Evolutionary conservation across 2,888 invertebrate genomes (phyloP).

Genomic region (Amphipoea oculea): DNA sequence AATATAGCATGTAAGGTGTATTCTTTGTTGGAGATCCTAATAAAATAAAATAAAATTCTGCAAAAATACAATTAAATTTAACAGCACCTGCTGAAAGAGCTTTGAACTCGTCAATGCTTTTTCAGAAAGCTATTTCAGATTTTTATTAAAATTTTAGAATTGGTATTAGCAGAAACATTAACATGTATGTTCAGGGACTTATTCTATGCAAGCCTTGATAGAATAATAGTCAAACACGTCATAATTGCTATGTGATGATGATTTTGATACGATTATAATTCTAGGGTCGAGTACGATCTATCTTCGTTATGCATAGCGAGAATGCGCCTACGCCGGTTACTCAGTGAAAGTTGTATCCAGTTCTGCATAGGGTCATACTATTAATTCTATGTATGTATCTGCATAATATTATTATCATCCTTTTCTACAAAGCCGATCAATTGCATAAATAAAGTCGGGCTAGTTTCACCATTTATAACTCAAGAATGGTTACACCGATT

Average conservation of each 20-base stretch:
- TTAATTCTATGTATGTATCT: background rate
- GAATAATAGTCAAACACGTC: background rate
- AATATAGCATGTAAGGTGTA: too few species aligned
- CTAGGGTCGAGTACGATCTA: slow-evolving; percentile 10
- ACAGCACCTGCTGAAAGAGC: background rate
- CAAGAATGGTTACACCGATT: background rate
- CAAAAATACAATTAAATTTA: background rate
- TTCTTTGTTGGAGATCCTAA: too few species aligned
- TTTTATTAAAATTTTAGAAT: too few species aligned
- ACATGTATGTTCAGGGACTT: background rate
- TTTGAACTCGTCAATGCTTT: background rate
- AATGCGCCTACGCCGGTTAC: slow-evolving; percentile 18
- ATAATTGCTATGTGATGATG: background rate
- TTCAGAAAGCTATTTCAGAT: too few species aligned
- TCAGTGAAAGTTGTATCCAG: slow-evolving; percentile 45
- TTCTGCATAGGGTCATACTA: background rate
- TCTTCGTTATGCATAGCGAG: slow-evolving; percentile 12
- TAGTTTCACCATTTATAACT: too few species aligned
- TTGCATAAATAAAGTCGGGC: background rate
- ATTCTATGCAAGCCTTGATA: background rate
- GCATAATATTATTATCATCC: background rate
- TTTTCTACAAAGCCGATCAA: background rate
- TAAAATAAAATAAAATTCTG: background rate
- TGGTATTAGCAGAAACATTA: background rate
- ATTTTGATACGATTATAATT: slow-evolving; percentile 14